A percentile compares a stretch with the other conserved stretches of the same genome.
phyloP scores from a whole-genome alignment of 1,140 invertebrate genomes.

The Cepaea nemoralis region DNA sequence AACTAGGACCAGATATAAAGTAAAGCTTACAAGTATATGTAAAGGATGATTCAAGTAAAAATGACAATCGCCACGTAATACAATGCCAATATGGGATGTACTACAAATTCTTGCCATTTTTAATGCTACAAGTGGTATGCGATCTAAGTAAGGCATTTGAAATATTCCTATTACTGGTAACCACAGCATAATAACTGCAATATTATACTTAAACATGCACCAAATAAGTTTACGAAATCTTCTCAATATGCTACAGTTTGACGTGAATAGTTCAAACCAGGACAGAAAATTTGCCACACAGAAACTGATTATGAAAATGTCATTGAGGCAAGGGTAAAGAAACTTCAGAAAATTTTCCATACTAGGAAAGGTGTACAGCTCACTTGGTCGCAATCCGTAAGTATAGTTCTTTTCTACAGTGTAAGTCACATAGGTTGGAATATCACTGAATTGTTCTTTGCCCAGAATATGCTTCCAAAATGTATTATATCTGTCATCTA shows the following conservation, averaged over 20 bases:
- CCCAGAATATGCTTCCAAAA: constrained; percentile 50
- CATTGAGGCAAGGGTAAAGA: constrained; percentile 75
- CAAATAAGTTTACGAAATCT: constrained; percentile 67
- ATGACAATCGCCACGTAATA: constrained; percentile 63
- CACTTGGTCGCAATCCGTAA: constrained; percentile 71
- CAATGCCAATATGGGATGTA: constrained; percentile 55
- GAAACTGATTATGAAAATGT: constrained; percentile 74
- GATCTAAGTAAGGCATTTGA: constrained; percentile 68
- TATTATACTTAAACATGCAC: constrained; percentile 73
- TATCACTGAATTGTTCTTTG: constrained; percentile 34
- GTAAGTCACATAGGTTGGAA: constrained; percentile 70
- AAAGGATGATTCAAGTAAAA: constrained; percentile 51
- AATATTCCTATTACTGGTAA: constrained; percentile 70
- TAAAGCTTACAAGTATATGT: constrained; percentile 38
- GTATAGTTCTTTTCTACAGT: constrained; percentile 71
- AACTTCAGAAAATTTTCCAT: constrained; percentile 73
- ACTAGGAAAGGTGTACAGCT: constrained; percentile 71
- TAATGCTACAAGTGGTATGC: constrained; percentile 57
- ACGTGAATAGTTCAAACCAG: constrained; percentile 72
- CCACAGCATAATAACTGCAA: constrained; percentile 72
- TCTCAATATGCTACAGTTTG: constrained; percentile 64
- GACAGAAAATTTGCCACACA: constrained; percentile 72
- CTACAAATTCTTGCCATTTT: constrained; percentile 61
- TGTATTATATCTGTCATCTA: constrained; percentile 67
- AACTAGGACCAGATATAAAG: constrained; percentile 3